Evolutionary conservation across 2,113 vertebrate species (phyloP).

Genomic region (Pseudorasbora parva): DNA sequence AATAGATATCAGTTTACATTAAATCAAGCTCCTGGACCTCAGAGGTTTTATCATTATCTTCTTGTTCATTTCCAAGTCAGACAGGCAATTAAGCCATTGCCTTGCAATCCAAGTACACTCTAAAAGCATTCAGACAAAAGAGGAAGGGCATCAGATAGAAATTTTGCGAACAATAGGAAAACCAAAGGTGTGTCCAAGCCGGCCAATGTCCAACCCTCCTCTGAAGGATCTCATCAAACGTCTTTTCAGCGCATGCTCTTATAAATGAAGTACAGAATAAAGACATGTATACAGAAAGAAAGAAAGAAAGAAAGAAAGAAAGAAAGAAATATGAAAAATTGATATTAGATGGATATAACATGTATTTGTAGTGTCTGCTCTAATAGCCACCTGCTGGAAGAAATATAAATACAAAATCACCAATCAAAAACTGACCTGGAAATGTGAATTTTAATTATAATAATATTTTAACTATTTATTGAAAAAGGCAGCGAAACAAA

Average conservation of each 20-base stretch:
- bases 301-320: no score
- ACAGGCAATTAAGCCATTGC: neutral
- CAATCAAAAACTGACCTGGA: neutral
- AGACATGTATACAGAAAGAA: neutral
- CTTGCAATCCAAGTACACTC: neutral
- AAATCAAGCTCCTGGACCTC: neutral
- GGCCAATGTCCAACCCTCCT: slow-evolving; percentile 19
- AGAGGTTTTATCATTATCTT: neutral
- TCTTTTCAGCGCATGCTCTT: neutral
- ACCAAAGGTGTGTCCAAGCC: slow-evolving; percentile 29
- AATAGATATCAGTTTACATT: neutral
- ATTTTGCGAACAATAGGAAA: slow-evolving; percentile 19
- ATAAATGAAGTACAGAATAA: slow-evolving; percentile 31
- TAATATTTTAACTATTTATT: no score
- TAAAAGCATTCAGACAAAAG: neutral
- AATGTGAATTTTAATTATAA: neutral
- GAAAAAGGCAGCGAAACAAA: no score
- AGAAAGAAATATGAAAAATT: slow-evolving; percentile 45
- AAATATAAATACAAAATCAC: neutral
- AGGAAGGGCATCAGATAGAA: neutral
- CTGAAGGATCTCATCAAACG: slow-evolving; percentile 22
- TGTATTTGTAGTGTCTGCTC: neutral
- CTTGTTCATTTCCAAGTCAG: slow-evolving; percentile 15
- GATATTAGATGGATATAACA: neutral
- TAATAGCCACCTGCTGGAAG: neutral